These are phyloP conservation scores for Eulemur mongoz DNA, from an alignment of 2,797 vertebrate species.

Conservation along the genomic window DNA sequence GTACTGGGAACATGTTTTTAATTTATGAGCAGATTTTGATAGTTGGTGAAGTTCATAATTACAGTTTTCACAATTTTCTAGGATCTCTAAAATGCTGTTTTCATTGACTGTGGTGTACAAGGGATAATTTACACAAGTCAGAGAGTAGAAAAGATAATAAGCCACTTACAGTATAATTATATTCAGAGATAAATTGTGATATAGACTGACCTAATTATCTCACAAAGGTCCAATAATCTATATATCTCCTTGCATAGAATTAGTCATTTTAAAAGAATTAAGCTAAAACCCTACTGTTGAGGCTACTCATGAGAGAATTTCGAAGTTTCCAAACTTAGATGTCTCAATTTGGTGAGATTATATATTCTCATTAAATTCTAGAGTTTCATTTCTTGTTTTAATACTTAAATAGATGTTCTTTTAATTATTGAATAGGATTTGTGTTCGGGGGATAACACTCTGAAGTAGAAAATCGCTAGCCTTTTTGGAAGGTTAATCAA, in stretches of 20 bases:
- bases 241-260: neutral
- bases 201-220: neutral
- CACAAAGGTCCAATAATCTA: neutral
- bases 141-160: neutral
- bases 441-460: neutral
- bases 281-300: neutral
- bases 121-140: neutral
- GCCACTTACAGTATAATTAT: neutral
- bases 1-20: neutral
- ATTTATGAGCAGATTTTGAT: neutral
- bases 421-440: constrained; percentile 41
- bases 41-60: neutral
- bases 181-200: neutral
- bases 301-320: neutral
- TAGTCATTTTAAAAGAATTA: neutral
- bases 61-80: neutral
- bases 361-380: neutral
- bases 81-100: neutral
- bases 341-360: neutral
- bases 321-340: neutral
- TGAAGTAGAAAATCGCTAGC: constrained; percentile 28
- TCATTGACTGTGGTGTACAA: neutral
- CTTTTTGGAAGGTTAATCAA: constrained; percentile 45
- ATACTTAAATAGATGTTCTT: neutral
- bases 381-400: constrained; percentile 47